Percentiles rank a stretch among this genome's conserved stretches.
Evolutionary conservation across 1,140 invertebrate species (phyloP).

Genomic region (Cyrtorhinus lividipennis): DNA sequence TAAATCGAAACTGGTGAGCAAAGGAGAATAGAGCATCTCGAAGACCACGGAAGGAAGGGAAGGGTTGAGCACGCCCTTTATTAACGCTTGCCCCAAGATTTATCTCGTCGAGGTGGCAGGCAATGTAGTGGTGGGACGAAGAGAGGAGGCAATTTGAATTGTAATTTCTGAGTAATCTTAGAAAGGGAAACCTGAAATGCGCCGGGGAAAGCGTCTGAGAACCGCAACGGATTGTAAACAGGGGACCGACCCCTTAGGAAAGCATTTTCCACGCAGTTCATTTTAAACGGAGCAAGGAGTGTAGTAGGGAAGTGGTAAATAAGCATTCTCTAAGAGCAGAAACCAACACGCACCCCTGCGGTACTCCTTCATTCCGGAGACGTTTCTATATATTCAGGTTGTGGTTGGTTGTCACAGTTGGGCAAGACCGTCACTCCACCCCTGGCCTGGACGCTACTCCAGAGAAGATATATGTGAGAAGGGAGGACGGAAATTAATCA

Average conservation of each 20-base stretch:
- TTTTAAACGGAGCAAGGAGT: not conserved
- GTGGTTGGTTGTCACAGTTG: too few relatives aligned
- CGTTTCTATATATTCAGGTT: too few relatives aligned
- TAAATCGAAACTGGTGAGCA: not conserved
- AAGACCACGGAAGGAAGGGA: not conserved
- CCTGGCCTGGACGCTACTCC: too few relatives aligned
- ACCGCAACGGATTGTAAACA: slow-evolving; percentile 6
- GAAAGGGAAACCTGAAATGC: not conserved
- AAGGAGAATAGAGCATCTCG: not conserved
- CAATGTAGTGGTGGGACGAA: not conserved
- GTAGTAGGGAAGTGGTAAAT: too few relatives aligned
- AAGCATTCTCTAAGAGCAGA: not conserved
- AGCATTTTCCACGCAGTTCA: not conserved
- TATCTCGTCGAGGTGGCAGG: not conserved
- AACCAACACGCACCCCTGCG: not conserved
- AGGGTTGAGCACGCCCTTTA: slow-evolving; percentile 6
- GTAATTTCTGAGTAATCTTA: slow-evolving; percentile 7
- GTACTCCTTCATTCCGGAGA: not conserved
- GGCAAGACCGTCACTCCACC: too few relatives aligned
- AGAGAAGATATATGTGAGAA: too few relatives aligned
- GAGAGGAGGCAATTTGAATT: slow-evolving; percentile 2
- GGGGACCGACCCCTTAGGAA: not conserved
- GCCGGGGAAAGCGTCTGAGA: not conserved
- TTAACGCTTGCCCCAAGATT: slow-evolving; percentile 3
- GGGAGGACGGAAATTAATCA: too few relatives aligned